Conservation (phyloP, 1,140 invertebrate genomes). For the Scaptomyza graminum region DNA sequence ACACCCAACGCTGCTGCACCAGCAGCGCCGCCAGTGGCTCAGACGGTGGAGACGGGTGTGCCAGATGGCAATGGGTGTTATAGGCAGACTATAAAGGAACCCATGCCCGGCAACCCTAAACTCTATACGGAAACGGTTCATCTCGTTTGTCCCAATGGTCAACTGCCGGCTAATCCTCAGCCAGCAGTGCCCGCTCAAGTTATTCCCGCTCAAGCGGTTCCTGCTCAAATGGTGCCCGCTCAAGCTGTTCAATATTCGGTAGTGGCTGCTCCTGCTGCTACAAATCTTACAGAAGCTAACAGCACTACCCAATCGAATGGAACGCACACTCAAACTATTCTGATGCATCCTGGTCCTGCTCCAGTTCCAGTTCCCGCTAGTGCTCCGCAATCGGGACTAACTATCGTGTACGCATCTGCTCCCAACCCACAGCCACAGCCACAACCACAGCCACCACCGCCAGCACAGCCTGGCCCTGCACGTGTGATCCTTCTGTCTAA, state of each 20-base stretch:
- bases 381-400: neutral
- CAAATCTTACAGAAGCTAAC: neutral
- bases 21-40: conserved; percentile 34
- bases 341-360: neutral
- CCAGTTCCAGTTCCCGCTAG: conserved; percentile 5
- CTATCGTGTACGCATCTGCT: neutral
- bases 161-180: neutral
- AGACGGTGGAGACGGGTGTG: conserved; percentile 52
- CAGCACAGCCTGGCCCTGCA: conserved; percentile 4
- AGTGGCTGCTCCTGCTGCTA: neutral
- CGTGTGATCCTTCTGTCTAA: conserved; percentile 30
- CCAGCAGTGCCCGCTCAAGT: neutral
- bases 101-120: conserved; percentile 40
- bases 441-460: neutral
- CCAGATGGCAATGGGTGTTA: conserved; percentile 64
- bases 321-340: neutral
- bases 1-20: conserved; percentile 25
- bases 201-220: neutral
- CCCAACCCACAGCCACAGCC: neutral
- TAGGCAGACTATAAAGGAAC: conserved; percentile 56
- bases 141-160: conserved; percentile 56
- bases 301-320: conserved; percentile 3
- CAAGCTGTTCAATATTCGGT: neutral
- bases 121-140: conserved; percentile 59
- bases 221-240: neutral